Conservation (phyloP, 2,888 invertebrate species). For the Orthonevra nobilis region DNA sequence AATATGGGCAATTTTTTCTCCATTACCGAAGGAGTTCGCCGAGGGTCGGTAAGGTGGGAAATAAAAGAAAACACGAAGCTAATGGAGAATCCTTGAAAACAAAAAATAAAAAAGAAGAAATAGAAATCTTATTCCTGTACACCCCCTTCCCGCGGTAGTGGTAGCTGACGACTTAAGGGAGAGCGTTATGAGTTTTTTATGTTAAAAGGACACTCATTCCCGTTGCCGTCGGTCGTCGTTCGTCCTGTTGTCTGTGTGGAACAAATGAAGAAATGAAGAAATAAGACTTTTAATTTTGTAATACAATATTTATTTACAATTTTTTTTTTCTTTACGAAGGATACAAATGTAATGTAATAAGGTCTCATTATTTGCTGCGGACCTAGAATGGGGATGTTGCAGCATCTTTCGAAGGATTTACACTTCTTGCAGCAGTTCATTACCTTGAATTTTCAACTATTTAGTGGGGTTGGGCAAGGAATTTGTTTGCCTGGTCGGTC, state of each 20-base stretch:
- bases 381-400: slow-evolving; percentile 1
- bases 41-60: slow-evolving; percentile 34
- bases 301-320: no score
- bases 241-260: slow-evolving; percentile 8
- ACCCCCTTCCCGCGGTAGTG: slow-evolving; percentile 27
- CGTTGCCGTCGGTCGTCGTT: no score
- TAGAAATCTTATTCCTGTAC: slow-evolving; percentile 42
- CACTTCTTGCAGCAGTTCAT: slow-evolving; percentile 76
- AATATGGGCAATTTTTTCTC: slow-evolving; percentile 67
- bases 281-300: slow-evolving; percentile 76
- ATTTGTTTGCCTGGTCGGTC: slow-evolving; percentile 59
- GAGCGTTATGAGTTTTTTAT: slow-evolving; percentile 70
- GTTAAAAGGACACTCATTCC: slow-evolving; percentile 66
- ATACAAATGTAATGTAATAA: slow-evolving; percentile 65
- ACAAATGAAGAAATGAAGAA: slow-evolving; percentile 71
- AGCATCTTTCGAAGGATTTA: slow-evolving; percentile 70
- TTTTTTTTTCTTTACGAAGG: slow-evolving; percentile 71
- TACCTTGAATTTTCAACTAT: slow-evolving; percentile 77
- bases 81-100: slow-evolving; percentile 65
- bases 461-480: slow-evolving; percentile 35
- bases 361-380: slow-evolving; percentile 66
- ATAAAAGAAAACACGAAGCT: slow-evolving; percentile 59
- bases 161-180: slow-evolving; percentile 35
- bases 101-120: slow-evolving; percentile 63
- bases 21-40: slow-evolving; percentile 33